These are phyloP conservation scores for Euzetes globulus DNA, from an alignment of 2,888 invertebrate species.

Conservation along the genomic window DNA sequence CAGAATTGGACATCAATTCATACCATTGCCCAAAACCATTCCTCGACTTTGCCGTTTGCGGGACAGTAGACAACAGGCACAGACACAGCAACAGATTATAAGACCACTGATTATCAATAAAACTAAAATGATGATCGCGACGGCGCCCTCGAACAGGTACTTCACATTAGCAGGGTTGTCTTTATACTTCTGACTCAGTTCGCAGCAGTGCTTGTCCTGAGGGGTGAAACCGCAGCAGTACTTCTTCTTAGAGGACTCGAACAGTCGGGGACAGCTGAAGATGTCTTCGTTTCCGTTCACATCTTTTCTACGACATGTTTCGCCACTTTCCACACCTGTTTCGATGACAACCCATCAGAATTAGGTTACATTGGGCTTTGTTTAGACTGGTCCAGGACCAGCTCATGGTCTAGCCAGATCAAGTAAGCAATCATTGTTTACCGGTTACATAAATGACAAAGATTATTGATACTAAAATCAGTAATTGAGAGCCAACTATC, in stretches of 20 bases:
- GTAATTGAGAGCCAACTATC: no score
- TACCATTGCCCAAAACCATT: not conserved
- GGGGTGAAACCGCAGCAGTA: conserved; percentile 6
- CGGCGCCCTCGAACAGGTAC: not conserved
- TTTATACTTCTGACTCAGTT: not conserved
- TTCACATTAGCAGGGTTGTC: not conserved
- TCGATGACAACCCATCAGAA: not conserved
- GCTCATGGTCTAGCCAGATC: no score
- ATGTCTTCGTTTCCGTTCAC: conserved; percentile 11
- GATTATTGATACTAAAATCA: no score
- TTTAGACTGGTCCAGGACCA: no score
- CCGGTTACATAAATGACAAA: no score
- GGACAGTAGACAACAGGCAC: conserved; percentile 18
- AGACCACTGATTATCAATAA: conserved; percentile 4
- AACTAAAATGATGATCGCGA: not conserved
- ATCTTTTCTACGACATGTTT: conserved; percentile 22
- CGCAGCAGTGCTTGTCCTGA: conserved; percentile 17
- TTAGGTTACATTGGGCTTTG: no score
- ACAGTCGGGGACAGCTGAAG: conserved; percentile 18
- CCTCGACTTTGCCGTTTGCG: not conserved
- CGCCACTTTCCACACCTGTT: not conserved
- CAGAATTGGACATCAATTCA: no score
- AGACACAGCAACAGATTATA: conserved; percentile 21
- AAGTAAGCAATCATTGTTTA: no score
- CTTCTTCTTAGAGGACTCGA: conserved; percentile 2